Percentiles rank a stretch among this genome's conserved stretches.
Conservation (phyloP, 2,113 vertebrate species). For the Rhynchomys soricoides region DNA sequence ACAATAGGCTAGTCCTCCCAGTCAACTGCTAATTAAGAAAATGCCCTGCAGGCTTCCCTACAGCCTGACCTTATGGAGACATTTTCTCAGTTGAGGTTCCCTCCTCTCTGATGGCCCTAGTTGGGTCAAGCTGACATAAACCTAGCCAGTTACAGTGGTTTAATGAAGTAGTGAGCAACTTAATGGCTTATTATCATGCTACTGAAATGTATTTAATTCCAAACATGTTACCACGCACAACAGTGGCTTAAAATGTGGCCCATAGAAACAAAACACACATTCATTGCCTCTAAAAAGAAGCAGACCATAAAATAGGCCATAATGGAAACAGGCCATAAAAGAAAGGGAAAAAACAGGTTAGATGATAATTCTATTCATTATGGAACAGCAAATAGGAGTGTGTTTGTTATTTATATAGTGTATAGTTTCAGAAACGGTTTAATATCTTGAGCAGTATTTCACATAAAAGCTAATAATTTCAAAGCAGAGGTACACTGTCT, state of each 20-base stretch:
- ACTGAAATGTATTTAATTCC: constrained; percentile 8
- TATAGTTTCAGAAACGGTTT: constrained; percentile 31
- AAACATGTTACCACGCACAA: neutral
- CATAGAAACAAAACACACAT: constrained; percentile 15
- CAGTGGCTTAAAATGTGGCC: neutral
- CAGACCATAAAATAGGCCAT: constrained; percentile 49
- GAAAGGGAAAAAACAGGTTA: neutral
- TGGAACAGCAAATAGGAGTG: constrained; percentile 32
- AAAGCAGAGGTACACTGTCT: neutral
- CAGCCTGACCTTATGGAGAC: neutral
- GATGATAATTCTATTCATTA: constrained; percentile 58
- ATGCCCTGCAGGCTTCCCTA: neutral
- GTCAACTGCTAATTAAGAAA: neutral
- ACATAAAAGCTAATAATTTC: constrained; percentile 41
- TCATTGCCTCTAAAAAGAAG: constrained; percentile 39
- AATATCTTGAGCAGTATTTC: constrained; percentile 23
- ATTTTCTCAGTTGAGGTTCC: neutral
- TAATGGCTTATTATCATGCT: constrained; percentile 25
- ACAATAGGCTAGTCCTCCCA: neutral
- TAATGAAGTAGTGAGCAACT: constrained; percentile 18
- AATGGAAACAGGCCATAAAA: constrained; percentile 48
- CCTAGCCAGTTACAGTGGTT: neutral
- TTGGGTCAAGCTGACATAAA: neutral
- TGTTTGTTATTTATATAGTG: constrained; percentile 50
- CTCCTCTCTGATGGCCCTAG: neutral